Evolutionary conservation across 2,888 invertebrate genomes (phyloP), one percentile per base, ranked within the genome.

Genomic region (Pegoplata infirma): DNA sequence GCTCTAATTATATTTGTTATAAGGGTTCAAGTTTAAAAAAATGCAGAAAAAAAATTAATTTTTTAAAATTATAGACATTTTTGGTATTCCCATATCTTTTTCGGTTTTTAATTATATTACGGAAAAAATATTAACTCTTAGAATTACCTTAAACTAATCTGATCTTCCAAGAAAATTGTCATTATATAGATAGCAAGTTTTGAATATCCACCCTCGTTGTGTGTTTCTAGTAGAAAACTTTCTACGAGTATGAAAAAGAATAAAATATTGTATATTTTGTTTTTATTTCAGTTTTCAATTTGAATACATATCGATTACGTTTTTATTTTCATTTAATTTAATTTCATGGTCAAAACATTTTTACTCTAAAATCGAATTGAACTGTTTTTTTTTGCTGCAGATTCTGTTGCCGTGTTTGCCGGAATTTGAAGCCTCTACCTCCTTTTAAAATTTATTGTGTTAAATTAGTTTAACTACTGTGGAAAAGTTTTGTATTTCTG

Each of bases 281-380:
- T 68, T 67, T 55, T 56, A 25, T 58, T 68, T 23, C 7, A 49
- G 47, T 58, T 36, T 14, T 44, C 53, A 56, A 36, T 55, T 47
- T 53, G 25, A 32, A 12, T n/a, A 23, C 32, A 21, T 32, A 61
- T 61, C 53, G 67, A 61, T 61, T 36, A 51, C 63, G 14, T 23
- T 23, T 53, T 44, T 55, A 55, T 55, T 75, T 67, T 46, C 36
- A 25, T 68, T 74, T 51, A 67, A 74, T 74, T 67, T 53, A 53
- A 74, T 67, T 75, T 68, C 61, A 68, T 56, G 61, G 55, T 47
- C 55, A 68, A 68, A 75, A 17, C 53, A 44, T 67, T 67, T n/a
- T 73, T 32, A 51, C 14, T 25, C 47, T 16, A 72, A 23, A 63
- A 55, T 67, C 46, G 49, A 71, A 71, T 53, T 51, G 53, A 59